Base-by-base conservation (phyloP, 2,797 vertebrate species). In the Harpagifer antarcticus region DNA sequence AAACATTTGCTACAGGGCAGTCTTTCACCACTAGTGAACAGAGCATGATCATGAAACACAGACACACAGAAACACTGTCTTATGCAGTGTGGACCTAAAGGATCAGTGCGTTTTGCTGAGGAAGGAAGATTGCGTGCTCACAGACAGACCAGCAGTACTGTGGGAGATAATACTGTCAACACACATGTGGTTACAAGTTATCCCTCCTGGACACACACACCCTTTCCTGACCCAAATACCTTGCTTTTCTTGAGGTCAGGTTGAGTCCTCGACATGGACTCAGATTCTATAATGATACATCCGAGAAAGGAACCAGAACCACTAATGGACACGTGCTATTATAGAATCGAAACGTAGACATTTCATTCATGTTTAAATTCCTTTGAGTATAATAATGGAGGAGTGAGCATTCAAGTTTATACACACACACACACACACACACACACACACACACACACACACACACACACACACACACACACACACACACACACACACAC, bases 61-160 rank as follows among this genome's bases (percentile, higher is more conserved):
- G 73, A 55, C 59, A 77, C 60, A 69, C 43, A 16, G 47, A 68
- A 63, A 68, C 33, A 14, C 19, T 23, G 57, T 75, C 72, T 82
- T 2, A 19, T 71, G 76, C 13, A 16, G 68, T 57, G 74, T 57
- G 60, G 74, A 66, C 68, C 72, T 85, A 63, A 66, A 82, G 85
- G 81, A 81, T 88, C 87, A 79, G 64, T 3, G 56, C 2, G 55
- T 83, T 91, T 64, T 88, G 92, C 91, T 92, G 89, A 91, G 81
- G 88, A 87, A 85, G 84, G 60, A 77, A 76, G 68, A 89, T 83
- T 80, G 69, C 82, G 59, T 72, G 80, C 64, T 82, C 81, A 84
- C 87, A 83, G 78, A 89, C 72, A 17, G 74, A 85, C 68, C 84
- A 78, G 81, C 78, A 70, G 66, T 62, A 72, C 76, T 73, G 75